Base-by-base conservation (phyloP, 2,888 invertebrate species). In the Caenorhabditis plicata region DNA sequence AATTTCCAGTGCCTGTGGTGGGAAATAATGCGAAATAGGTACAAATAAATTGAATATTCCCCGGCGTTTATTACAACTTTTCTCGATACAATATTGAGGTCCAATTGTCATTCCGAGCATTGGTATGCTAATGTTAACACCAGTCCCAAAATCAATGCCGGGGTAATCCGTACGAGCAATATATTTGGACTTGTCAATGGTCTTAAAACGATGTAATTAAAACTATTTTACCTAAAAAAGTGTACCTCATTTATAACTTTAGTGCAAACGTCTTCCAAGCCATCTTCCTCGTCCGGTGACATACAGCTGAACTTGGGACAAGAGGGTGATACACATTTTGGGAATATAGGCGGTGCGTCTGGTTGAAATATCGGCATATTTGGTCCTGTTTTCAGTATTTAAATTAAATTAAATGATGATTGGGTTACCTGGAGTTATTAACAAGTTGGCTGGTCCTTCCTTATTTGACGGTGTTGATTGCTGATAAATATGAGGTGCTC, bases 21-120 rank as follows among this genome's bases (percentile, higher is more conserved):
- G 70, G 36, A 68, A 32, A 26, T 50, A 70, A 17, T 67, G 62
- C n/a, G 75, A 68, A 31, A 79, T 55, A 20, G 79, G 79, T 9
- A 79, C 64, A 58, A 69, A 80, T 38, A 78, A 57, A 39, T 68
- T 71, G 66, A 66, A 79, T 29, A 68, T 54, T 3, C 72, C 70
- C 11, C 53, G 46, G 23, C 62, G 57, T 29, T 58, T 52, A 17
- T 53, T 64, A 52, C 79, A 80, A 32, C 71, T 69, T 20, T 58
- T 50, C 32, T 68, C 67, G 15, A 58, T 36, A 27, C 72, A 72
- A 44, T 73, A 78, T 15, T 73, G 64, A 39, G 60, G 55, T 51
- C 78, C 78, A 29, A 79, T 49, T 7, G 71, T 58, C 35, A 72
- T 54, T 48, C 70, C 71, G 31, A 74, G 45, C n/a, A 71, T 47